A percentile compares a stretch with the other conserved stretches of the same genome.
These are phyloP conservation scores for Pseudomyrmex concolor DNA, from an alignment of 1,140 invertebrate species.

Conservation along the genomic window DNA sequence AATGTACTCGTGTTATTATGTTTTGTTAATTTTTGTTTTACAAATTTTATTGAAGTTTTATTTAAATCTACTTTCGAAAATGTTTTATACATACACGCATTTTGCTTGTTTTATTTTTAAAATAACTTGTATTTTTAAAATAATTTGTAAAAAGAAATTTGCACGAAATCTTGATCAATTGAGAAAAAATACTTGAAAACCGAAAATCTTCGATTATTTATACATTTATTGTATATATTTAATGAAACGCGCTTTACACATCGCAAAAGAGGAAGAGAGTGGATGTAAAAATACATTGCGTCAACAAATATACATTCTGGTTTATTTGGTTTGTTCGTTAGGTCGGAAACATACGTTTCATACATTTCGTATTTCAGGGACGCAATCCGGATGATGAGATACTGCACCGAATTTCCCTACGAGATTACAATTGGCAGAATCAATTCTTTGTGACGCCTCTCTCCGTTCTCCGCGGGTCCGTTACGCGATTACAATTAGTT, in stretches of 20 bases:
- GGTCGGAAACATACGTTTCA: constrained; percentile 31
- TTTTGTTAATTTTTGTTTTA: background rate
- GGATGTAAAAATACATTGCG: background rate
- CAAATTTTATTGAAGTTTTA: background rate
- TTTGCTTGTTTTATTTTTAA: background rate
- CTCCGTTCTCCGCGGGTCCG: constrained; percentile 50
- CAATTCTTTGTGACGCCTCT: constrained; percentile 68
- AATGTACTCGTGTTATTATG: no score
- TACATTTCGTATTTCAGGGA: constrained; percentile 38
- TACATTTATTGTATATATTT: background rate
- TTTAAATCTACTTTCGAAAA: background rate
- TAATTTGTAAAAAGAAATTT: no score
- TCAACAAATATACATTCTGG: constrained; percentile 20
- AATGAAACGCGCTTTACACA: background rate
- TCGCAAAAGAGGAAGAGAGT: background rate
- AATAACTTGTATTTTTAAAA: no score
- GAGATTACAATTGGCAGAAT: constrained; percentile 68
- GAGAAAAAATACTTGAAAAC: background rate
- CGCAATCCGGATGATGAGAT: constrained; percentile 48
- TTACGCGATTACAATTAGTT: constrained; percentile 74
- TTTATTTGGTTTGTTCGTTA: constrained; percentile 20
- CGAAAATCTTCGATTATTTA: background rate
- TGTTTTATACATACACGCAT: background rate
- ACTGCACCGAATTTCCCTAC: constrained; percentile 60
- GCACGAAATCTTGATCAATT: no score